A percentile compares a stretch with the other conserved stretches of the same genome.
These are phyloP conservation scores for Enteromius anoplus DNA, from an alignment of 2,797 vertebrate genomes.

Conservation along the genomic window DNA sequence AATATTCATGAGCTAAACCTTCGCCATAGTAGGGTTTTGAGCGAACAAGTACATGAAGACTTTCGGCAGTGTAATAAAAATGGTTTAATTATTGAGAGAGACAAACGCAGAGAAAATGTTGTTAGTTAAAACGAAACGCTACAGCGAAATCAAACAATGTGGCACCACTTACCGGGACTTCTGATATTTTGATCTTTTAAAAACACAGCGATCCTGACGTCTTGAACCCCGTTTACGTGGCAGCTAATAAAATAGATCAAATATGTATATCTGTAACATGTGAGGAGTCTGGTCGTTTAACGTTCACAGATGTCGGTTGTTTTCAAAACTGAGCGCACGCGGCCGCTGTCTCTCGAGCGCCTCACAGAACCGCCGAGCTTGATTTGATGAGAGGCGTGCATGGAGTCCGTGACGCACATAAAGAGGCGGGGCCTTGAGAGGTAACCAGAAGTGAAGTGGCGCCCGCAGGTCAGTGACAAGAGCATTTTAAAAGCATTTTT, in stretches of 20 bases:
- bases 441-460: slow-evolving; percentile 7
- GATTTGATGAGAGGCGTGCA: slow-evolving; percentile 67
- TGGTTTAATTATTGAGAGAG: neutral
- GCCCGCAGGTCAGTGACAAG: neutral
- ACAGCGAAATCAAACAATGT: slow-evolving; percentile 16
- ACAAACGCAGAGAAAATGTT: neutral
- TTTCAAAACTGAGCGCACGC: slow-evolving; percentile 16
- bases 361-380: slow-evolving; percentile 49
- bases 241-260: neutral
- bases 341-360: slow-evolving; percentile 37
- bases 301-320: neutral
- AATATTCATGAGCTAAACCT: slow-evolving; percentile 2
- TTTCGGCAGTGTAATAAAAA: neutral
- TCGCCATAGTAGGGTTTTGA: neutral
- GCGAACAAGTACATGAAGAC: neutral
- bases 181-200: slow-evolving; percentile 6
- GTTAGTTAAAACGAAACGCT: neutral
- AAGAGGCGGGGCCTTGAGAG: slow-evolving; percentile 23
- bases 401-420: slow-evolving; percentile 67
- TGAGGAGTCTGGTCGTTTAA: neutral
- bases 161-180: slow-evolving; percentile 52
- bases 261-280: neutral
- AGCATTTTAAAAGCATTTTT: neutral
- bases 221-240: neutral
- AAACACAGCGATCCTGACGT: slow-evolving; percentile 1